Percentiles rank a stretch among this genome's conserved stretches.
These are phyloP conservation scores for Seira ritae DNA, from an alignment of 2,888 invertebrate genomes.

Conservation along the genomic window DNA sequence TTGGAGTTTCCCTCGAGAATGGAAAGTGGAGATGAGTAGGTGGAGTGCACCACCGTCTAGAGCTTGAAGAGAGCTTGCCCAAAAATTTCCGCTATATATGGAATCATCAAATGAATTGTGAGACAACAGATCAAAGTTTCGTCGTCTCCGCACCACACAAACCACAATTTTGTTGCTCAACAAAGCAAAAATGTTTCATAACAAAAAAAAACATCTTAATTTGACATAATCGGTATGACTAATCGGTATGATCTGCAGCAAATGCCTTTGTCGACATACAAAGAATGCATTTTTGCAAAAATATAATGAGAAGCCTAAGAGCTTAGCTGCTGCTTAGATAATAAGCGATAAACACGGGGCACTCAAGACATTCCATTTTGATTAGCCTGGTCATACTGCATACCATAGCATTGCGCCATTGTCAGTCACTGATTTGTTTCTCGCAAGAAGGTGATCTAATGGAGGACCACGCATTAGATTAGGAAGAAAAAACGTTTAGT, in stretches of 20 bases:
- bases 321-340: too few relatives aligned
- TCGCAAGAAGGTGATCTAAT: neutral
- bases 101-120: neutral
- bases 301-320: too few relatives aligned
- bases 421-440: neutral
- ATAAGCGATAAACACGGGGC: neutral
- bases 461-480: neutral
- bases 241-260: neutral
- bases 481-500: neutral
- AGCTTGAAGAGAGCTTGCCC: neutral
- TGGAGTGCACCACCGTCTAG: neutral
- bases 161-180: neutral
- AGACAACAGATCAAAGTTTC: neutral
- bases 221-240: neutral
- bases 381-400: constrained; percentile 7
- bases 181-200: neutral
- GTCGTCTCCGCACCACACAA: neutral
- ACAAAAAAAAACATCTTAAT: neutral
- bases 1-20: neutral
- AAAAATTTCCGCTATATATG: neutral
- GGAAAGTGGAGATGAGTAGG: neutral
- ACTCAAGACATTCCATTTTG: neutral
- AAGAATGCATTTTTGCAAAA: too few relatives aligned
- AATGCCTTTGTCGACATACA: too few relatives aligned
- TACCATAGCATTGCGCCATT: neutral